Evolutionary conservation across 2,888 invertebrate genomes (phyloP), one percentile per base, ranked within the genome.

Genomic region (Anaspis maculata): DNA sequence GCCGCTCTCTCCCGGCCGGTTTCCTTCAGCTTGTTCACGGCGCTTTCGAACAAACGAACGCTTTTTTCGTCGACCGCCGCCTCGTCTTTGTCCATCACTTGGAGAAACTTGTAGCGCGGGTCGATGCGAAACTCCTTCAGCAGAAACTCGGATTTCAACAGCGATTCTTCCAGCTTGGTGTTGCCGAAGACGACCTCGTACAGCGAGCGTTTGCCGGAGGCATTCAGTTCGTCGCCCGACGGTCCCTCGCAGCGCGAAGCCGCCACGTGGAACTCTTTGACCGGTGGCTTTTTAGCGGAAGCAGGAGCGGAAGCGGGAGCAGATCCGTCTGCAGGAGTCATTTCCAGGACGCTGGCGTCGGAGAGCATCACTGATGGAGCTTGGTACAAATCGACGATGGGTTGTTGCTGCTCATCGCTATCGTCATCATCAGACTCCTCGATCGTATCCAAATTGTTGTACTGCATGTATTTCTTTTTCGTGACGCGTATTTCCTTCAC

Each of bases 111-210:
- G 13, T 13, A 30, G 11, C 13, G 31, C 10, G 37, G 27, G 26
- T 43, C 33, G 4, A 47, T 30, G 11, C 48, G 40, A 25, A 57
- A 59, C 34, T 54, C 53, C 37, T 54, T 57, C 43, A 45, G 50
- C 24, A 59, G 41, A 41, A 44, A 59, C 19, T 46, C 44, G 0
- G 59, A 59, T 39, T 51, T 52, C 19, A 49, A 32, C 26, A 54
- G 44, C 3, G 51, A 48, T 10, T 51, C 37, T 25, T 38, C 42
- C 3, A 48, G 37, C 7, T 27, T 25, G 7, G 34, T 30, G 6
- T 40, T 15, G 14, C 27, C 32, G 10, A 35, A 37, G 12, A 34
- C 21, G 21, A 16, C 10, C 21, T 34, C 21, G 24, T 27, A 19
- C 7, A 12, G 24, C 21, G 15, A 13, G 5, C 7, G 5, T 9